Base-by-base conservation (phyloP, 2,113 vertebrate species). In the Dasyprocta punctata region DNA sequence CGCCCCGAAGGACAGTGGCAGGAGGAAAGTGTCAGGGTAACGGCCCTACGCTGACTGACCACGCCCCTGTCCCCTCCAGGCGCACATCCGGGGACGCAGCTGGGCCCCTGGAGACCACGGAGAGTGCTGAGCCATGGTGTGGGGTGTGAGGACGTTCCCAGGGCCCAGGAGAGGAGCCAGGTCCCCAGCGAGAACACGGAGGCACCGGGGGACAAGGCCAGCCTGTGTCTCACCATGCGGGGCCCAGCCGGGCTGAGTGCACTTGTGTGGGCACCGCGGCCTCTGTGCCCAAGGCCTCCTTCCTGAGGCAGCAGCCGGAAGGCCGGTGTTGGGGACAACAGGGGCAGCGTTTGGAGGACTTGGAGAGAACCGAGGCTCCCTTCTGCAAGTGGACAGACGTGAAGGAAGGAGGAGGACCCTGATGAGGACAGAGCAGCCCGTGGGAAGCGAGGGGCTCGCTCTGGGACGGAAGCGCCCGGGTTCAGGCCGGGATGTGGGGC, bases 201-300 rank as follows among this genome's bases (percentile, higher is more conserved):
- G n/a, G n/a, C n/a, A n/a, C n/a, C n/a, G n/a, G n/a, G n/a, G n/a
- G n/a, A 30, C 11, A 71, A 16, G 82, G 22, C 36, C 85, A 61
- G 13, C 14, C 82, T n/a, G 11, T 1, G 67, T 71, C 65, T 16
- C 30, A 22, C 36, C 1, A 0, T 7, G 1, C 52, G 24, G 5
- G 44, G 44, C 17, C 30, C 10, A 3, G 12, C 36, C 0, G 8
- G 26, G 33, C 33, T 16, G 38, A 20, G 47, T n/a, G 44, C 61
- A 4, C 36, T 67, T 30, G 11, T 3, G 3, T 44, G 24, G 33
- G 19, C n/a, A 0, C 2, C 7, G 22, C 33, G 10, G 12, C 67
- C 61, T 63, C 38, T 16, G 10, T 1, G 8, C 7, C 54, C 11
- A 30, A 1, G 24, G n/a, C 20, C 38, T 58, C 63, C 63, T 44